Evolutionary conservation across 2,113 vertebrate species (phyloP), one percentile per base, ranked within the genome.

Genomic region (Candoia aspera): DNA sequence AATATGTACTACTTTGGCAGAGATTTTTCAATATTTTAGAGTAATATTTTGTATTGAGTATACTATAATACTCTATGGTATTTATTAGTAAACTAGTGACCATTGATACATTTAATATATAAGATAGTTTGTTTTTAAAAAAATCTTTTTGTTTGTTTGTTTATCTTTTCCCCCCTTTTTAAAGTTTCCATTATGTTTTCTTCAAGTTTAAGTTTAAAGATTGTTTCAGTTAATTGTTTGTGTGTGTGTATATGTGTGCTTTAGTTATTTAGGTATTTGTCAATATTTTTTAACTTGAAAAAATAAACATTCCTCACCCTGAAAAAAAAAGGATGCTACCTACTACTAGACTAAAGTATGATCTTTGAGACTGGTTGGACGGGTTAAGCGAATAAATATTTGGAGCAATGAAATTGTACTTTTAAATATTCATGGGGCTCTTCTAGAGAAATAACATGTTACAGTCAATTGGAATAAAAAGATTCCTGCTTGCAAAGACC

Each of bases 391-490:
- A 79, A 79, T 79, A n/a, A 26, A 68, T 68, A 37, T 79, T 37
- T 79, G 68, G 33, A 79, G 33, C 17, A 37, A n/a, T 19, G 68
- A 79, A 79, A 79, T 19, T 19, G 6, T 57, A 26, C 4, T 42
- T 42, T 73, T 62, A 87, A 87, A 57, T 73, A 6, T 57, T 21
- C 9, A 19, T 53, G 54, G 23, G 42, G 85, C 17, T 46, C 49
- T 64, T 91, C n/a, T 87, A 57, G 49, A 91, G 29, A 73, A 91
- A 91, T 54, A 91, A 53, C n/a, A 54, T 37, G 11, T 53, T 42
- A 29, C 11, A 85, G 73, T 42, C 11, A 54, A 64, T 55, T 86
- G 33, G 90, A 23, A 10, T 26, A 24, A 37, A 87, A 33, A 33
- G 6, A 23, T 49, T 13, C 26, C 13, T 33, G 49, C 59, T 86